Percentiles rank a stretch among this genome's conserved stretches.
These are phyloP conservation scores for Cheilosia grossa DNA, from an alignment of 2,888 invertebrate species.

Conservation along the genomic window DNA sequence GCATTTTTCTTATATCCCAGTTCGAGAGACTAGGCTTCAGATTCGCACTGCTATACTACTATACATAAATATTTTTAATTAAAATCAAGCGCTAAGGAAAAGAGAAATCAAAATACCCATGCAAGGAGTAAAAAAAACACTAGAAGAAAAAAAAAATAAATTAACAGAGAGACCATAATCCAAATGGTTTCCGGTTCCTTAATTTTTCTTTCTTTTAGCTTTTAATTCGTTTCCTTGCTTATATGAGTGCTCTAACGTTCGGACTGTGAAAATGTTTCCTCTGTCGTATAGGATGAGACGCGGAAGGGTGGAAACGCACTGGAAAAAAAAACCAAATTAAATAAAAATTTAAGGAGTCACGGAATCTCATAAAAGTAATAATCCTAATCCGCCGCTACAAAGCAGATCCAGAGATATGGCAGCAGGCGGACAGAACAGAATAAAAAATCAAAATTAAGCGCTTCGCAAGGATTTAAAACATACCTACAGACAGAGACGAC, in stretches of 20 bases:
- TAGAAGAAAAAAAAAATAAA: not conserved
- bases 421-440: not conserved
- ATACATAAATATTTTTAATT: conserved; percentile 60
- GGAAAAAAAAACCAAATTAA: not conserved
- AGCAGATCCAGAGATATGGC: conserved; percentile 30
- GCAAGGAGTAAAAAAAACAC: conserved; percentile 3
- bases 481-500: not conserved
- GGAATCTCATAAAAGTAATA: conserved; percentile 62
- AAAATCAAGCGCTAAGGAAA: conserved; percentile 40
- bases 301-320: conserved; percentile 20
- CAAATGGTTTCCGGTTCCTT: conserved; percentile 57
- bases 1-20: conserved; percentile 47
- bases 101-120: conserved; percentile 2
- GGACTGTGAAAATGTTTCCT: not conserved
- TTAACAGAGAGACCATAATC: conserved; percentile 52
- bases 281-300: conserved; percentile 1
- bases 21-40: conserved; percentile 7
- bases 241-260: conserved; percentile 14
- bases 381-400: conserved; percentile 42
- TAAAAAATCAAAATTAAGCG: conserved; percentile 30
- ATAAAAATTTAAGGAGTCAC: conserved; percentile 46
- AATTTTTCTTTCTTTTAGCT: conserved; percentile 37
- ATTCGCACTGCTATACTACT: not conserved
- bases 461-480: conserved; percentile 23
- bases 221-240: conserved; percentile 62